Conservation (phyloP, 2,888 invertebrate genomes). For the Octonoba sinensis region DNA sequence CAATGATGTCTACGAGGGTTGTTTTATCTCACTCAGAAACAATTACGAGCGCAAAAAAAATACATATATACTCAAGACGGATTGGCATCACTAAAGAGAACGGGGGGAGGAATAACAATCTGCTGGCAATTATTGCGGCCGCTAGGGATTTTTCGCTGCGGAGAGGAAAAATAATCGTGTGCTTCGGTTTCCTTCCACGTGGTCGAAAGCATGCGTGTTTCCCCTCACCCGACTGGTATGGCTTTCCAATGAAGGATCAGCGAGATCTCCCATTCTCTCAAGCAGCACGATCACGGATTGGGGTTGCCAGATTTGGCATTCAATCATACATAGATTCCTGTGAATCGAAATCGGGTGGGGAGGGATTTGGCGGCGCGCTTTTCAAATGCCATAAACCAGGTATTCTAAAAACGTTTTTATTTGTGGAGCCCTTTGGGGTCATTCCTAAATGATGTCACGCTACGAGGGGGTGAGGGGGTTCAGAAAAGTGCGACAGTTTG, state of each 20-base stretch:
- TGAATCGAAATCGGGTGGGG: neutral
- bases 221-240: slow-evolving; percentile 38
- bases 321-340: neutral
- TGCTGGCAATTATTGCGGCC: slow-evolving; percentile 26
- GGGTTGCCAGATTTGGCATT: slow-evolving; percentile 43
- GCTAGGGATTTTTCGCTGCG: slow-evolving; percentile 3
- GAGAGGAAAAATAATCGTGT: neutral
- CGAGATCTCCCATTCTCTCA: slow-evolving; percentile 37
- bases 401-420: no score
- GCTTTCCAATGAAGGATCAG: slow-evolving; percentile 55
- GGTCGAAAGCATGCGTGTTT: slow-evolving; percentile 22
- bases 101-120: slow-evolving; percentile 9
- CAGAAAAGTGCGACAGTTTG: no score
- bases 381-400: neutral
- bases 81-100: no score
- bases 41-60: slow-evolving; percentile 6
- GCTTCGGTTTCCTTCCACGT: slow-evolving; percentile 26
- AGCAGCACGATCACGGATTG: slow-evolving; percentile 19
- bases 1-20: no score
- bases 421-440: no score
- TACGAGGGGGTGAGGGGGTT: no score
- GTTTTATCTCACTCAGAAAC: slow-evolving; percentile 19
- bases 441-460: no score
- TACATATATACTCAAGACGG: no score
- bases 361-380: slow-evolving; percentile 4